phyloP scores from a whole-genome alignment of 35 echinoderm and acorn worm genomes.

The Holothuria glaberrima region DNA sequence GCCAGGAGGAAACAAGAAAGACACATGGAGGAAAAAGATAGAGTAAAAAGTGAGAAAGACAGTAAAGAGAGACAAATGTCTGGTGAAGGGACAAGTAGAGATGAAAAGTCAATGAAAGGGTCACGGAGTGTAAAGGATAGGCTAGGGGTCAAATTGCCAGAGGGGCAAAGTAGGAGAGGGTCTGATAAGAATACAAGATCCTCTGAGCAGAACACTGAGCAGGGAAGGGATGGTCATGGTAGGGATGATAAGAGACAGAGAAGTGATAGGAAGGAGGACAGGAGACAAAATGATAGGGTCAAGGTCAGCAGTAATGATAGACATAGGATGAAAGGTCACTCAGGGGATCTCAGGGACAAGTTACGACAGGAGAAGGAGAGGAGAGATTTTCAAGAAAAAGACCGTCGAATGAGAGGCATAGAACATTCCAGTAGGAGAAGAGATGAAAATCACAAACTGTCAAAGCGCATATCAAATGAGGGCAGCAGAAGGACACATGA shows the following conservation, averaged over 20 bases:
- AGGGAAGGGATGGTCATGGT: not conserved
- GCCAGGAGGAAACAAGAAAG: too few relatives aligned
- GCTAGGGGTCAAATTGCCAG: conserved; percentile 16
- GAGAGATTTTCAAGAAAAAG: not conserved
- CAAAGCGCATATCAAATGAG: not conserved
- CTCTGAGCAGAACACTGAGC: not conserved
- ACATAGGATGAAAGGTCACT: not conserved
- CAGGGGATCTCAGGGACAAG: conserved; percentile 1
- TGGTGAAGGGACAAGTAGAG: not conserved
- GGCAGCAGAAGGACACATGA: not conserved
- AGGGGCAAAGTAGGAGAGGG: not conserved
- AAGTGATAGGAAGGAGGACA: not conserved
- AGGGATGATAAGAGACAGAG: not conserved
- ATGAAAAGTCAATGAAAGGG: conserved; percentile 10
- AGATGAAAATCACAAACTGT: not conserved
- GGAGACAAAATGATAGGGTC: not conserved
- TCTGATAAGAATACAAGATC: too few relatives aligned
- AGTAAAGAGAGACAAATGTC: not conserved
- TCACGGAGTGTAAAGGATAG: conserved; percentile 48
- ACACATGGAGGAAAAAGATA: too few relatives aligned
- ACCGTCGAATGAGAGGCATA: not conserved
- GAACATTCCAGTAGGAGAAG: conserved; percentile 6
- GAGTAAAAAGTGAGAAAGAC: not conserved
- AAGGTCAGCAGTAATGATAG: not conserved
- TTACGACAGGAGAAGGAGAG: not conserved